Conservation (phyloP, 2,797 vertebrate species). For the Lindbergichthys nudifrons region DNA sequence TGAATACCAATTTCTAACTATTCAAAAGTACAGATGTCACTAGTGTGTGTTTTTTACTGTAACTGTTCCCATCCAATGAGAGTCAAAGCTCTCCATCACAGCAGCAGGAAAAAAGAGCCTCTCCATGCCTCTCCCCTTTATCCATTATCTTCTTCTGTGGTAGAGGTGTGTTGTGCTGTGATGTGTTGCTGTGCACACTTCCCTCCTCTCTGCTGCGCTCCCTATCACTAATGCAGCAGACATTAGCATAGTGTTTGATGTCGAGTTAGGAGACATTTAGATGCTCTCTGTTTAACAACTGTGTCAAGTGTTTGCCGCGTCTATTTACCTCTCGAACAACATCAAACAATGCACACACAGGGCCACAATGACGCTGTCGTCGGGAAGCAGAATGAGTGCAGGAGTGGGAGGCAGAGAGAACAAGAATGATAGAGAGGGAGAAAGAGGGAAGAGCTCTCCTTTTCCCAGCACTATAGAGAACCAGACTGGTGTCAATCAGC, state of each 20-base stretch:
- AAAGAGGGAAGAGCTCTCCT: constrained; percentile 35
- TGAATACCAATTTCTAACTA: too few relatives aligned
- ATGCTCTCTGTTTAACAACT: constrained; percentile 83
- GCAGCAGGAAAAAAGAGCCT: constrained; percentile 56
- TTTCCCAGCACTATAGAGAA: constrained; percentile 24
- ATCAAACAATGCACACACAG: constrained; percentile 81
- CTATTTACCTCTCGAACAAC: constrained; percentile 84
- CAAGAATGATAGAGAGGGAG: constrained; percentile 58
- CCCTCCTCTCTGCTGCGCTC: constrained; percentile 59
- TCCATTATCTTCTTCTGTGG: constrained; percentile 61
- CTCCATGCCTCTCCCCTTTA: constrained; percentile 55
- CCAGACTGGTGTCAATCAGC: constrained; percentile 35
- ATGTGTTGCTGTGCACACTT: constrained; percentile 55
- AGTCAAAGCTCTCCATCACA: constrained; percentile 49
- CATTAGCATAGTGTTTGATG: constrained; percentile 88
- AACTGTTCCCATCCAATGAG: constrained; percentile 41
- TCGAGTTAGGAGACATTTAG: constrained; percentile 85
- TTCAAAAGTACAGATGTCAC: not conserved
- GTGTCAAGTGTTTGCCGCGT: constrained; percentile 83
- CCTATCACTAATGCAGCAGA: constrained; percentile 82
- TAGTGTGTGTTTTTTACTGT: constrained; percentile 8
- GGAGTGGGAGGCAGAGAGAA: constrained; percentile 36
- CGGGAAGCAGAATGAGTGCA: constrained; percentile 58
- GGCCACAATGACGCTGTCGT: constrained; percentile 56
- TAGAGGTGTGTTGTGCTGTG: constrained; percentile 48